Conservation (phyloP, 1,140 invertebrate genomes). For the Drosophila ohnishii region DNA sequence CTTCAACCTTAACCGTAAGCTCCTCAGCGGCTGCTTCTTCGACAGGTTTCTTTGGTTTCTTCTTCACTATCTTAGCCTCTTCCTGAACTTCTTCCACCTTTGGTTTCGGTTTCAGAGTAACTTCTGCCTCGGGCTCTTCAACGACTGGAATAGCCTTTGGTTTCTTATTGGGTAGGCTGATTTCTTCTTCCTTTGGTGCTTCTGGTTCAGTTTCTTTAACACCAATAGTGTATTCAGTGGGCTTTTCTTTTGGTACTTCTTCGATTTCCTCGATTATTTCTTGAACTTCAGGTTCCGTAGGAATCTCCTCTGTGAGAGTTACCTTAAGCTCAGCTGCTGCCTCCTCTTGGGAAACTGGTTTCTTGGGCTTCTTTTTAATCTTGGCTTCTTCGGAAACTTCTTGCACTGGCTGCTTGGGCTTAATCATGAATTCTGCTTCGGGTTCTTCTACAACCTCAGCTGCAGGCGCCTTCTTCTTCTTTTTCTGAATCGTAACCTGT, state of each 20-base stretch:
- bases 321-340: conserved; percentile 65
- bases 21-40: conserved; percentile 65
- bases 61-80: conserved; percentile 70
- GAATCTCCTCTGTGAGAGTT: conserved; percentile 55
- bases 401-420: conserved; percentile 64
- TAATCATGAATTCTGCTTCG: conserved; percentile 71
- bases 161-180: conserved; percentile 60
- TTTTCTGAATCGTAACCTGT: conserved; percentile 64
- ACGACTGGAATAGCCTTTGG: conserved; percentile 31
- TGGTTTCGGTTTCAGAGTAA: conserved; percentile 64
- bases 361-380: conserved; percentile 71
- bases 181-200: conserved; percentile 43
- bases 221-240: conserved; percentile 53
- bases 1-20: conserved; percentile 69
- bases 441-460: conserved; percentile 68
- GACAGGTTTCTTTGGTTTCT: conserved; percentile 67
- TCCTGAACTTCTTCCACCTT: conserved; percentile 73
- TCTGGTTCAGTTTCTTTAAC: conserved; percentile 60
- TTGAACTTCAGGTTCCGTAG: conserved; percentile 49
- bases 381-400: conserved; percentile 77
- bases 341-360: conserved; percentile 54
- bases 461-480: conserved; percentile 59
- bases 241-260: conserved; percentile 36
- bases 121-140: conserved; percentile 70
- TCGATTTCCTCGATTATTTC: conserved; percentile 67